Evolutionary conservation across 1,140 invertebrate genomes (phyloP).

Genomic region (Condylostylus longicornis): DNA sequence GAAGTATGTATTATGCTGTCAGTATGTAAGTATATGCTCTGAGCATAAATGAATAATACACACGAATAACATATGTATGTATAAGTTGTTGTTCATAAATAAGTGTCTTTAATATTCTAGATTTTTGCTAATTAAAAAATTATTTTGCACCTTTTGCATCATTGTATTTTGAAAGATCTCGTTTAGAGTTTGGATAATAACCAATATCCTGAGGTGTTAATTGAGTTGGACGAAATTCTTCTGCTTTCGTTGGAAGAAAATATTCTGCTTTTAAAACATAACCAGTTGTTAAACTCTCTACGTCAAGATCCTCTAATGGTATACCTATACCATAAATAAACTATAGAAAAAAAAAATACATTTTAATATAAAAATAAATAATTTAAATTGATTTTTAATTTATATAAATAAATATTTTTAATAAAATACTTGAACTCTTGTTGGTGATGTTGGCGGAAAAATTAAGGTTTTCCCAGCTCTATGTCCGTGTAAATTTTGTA

Average conservation of each 20-base stretch:
- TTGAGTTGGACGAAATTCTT: conserved; percentile 1
- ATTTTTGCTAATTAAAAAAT: too few relatives aligned
- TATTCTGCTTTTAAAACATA: conserved; percentile 30
- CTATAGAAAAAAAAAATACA: conserved; percentile 5
- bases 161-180: too few relatives aligned
- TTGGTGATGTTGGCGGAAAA: conserved; percentile 25
- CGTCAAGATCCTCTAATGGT: conserved; percentile 22
- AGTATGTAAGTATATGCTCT: too few relatives aligned
- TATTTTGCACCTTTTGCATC: too few relatives aligned
- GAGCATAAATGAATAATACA: too few relatives aligned
- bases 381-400: not conserved
- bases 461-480: conserved; percentile 23
- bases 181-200: too few relatives aligned
- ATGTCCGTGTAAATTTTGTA: too few relatives aligned
- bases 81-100: too few relatives aligned
- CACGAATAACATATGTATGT: too few relatives aligned
- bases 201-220: not conserved
- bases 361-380: not conserved
- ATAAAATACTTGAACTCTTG: conserved; percentile 18
- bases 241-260: conserved; percentile 22
- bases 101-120: too few relatives aligned
- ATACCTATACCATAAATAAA: conserved; percentile 30
- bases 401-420: not conserved
- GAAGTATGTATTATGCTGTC: too few relatives aligned
- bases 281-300: conserved; percentile 26